A percentile compares a stretch with the other conserved stretches of the same genome.
Conservation (phyloP, 2,888 invertebrate genomes). For the Apotomis capreana region DNA sequence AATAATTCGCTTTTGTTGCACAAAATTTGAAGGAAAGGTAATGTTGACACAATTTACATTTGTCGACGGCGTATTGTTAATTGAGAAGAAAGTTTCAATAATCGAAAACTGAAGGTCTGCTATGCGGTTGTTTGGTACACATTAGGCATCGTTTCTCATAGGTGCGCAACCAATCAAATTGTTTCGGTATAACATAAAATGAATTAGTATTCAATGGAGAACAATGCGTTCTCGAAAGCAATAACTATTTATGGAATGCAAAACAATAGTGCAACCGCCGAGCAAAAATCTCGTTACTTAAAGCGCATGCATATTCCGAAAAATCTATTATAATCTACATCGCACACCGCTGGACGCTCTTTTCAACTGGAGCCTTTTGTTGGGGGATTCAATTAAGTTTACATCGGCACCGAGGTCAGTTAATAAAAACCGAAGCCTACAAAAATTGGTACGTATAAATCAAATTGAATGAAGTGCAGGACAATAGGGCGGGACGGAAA, state of each 20-base stretch:
- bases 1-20: constrained; percentile 72
- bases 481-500: constrained; percentile 72
- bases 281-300: constrained; percentile 74
- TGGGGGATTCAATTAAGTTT: constrained; percentile 82
- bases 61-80: constrained; percentile 16
- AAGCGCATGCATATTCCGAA: constrained; percentile 78
- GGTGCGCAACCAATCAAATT: neutral
- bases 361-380: constrained; percentile 82
- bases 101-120: neutral
- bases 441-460: constrained; percentile 82
- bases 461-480: constrained; percentile 80
- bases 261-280: constrained; percentile 70
- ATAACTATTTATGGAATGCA: constrained; percentile 44
- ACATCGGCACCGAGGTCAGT: constrained; percentile 82
- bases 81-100: constrained; percentile 27
- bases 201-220: neutral
- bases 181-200: neutral
- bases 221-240: neutral
- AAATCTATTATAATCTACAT: constrained; percentile 82
- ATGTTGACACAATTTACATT: constrained; percentile 47
- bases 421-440: constrained; percentile 82
- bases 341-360: constrained; percentile 81
- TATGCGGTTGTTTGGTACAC: neutral
- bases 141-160: neutral
- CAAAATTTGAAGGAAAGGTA: constrained; percentile 56